Evolutionary conservation across 1,140 invertebrate species (phyloP).

Genomic region (Drosophila seguyi): DNA sequence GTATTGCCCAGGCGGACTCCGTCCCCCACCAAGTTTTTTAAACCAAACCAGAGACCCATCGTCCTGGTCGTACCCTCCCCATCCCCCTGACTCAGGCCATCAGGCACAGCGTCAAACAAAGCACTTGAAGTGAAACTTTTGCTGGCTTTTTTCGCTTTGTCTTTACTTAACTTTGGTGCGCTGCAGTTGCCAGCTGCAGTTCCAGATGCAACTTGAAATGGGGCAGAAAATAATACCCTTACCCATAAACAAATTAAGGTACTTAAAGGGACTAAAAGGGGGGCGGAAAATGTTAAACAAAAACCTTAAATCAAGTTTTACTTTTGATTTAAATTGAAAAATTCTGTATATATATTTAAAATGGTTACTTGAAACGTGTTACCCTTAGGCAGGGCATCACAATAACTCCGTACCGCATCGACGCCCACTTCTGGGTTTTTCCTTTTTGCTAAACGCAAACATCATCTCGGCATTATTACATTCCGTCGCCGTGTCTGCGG

Average conservation of each 20-base stretch:
- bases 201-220: no score
- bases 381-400: constrained; percentile 5
- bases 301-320: background rate
- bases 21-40: constrained; percentile 58
- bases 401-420: constrained; percentile 16
- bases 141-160: constrained; percentile 78
- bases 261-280: no score
- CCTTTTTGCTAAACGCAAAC: constrained; percentile 24
- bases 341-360: background rate
- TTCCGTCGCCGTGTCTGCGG: constrained; percentile 17
- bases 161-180: constrained; percentile 69
- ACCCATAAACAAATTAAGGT: background rate
- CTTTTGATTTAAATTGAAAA: background rate
- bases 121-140: constrained; percentile 77
- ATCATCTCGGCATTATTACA: constrained; percentile 25
- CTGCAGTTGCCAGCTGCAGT: constrained; percentile 75
- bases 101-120: constrained; percentile 66
- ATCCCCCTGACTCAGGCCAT: constrained; percentile 9
- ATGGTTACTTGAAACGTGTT: background rate
- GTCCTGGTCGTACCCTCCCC: background rate
- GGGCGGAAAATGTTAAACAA: no score
- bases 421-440: constrained; percentile 4
- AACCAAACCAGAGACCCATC: constrained; percentile 14
- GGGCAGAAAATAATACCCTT: no score
- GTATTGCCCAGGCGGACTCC: constrained; percentile 72